Conservation (phyloP, 2,113 vertebrate genomes). For the Tapirus terrestris region DNA sequence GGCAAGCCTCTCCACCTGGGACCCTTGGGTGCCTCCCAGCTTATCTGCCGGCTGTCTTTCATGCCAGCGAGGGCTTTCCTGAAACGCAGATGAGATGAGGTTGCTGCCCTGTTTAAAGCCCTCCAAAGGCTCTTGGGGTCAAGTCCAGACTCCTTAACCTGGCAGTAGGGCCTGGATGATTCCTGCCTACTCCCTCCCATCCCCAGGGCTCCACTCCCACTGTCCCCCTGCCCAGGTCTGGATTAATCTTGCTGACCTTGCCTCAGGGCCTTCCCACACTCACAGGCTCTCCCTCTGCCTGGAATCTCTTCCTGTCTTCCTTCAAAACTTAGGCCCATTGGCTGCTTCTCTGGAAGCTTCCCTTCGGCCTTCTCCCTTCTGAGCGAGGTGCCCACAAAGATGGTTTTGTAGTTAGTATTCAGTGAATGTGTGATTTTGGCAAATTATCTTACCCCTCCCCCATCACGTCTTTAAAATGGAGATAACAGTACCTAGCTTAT, state of each 20-base stretch:
- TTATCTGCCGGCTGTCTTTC: not conserved
- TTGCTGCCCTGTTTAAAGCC: not conserved
- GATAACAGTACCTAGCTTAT: rapidly evolving
- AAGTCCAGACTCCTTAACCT: not conserved
- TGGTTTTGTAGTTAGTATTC: not conserved
- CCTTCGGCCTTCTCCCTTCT: not conserved
- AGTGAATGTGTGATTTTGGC: not conserved
- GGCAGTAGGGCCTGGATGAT: not conserved
- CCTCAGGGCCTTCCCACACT: not conserved
- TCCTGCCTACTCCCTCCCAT: not conserved
- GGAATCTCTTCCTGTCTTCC: not conserved
- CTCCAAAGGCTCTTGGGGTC: not conserved
- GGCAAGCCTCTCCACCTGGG: not conserved
- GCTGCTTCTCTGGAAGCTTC: not conserved
- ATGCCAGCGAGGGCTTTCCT: not conserved
- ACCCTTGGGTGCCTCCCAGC: not conserved
- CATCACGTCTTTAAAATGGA: not conserved
- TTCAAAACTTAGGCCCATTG: not conserved
- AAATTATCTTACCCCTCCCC: too few species aligned
- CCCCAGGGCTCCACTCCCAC: too few species aligned
- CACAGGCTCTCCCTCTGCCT: not conserved
- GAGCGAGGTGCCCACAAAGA: not conserved
- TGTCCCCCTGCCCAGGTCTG: not conserved
- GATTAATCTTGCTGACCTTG: not conserved
- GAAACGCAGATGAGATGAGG: not conserved